Conservation (phyloP, 2,888 invertebrate species). For the Ornithoptera priamus region DNA sequence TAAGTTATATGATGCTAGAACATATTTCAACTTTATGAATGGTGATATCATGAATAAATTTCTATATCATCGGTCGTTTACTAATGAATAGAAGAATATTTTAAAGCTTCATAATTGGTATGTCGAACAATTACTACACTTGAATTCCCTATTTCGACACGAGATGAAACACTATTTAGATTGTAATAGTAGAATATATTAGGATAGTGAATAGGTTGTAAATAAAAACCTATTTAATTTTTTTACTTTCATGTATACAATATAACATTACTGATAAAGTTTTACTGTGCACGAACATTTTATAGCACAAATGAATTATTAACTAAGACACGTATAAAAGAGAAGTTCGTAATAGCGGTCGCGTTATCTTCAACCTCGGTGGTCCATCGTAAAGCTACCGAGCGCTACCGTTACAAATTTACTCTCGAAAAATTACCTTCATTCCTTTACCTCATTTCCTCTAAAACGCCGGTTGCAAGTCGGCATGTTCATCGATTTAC, state of each 20-base stretch:
- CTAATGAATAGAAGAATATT: slow-evolving; percentile 1
- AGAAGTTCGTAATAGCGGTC: slow-evolving; percentile 16
- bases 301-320: background rate
- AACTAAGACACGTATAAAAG: slow-evolving; percentile 3
- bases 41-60: slow-evolving; percentile 17
- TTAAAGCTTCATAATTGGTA: background rate
- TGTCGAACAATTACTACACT: background rate
- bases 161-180: no score
- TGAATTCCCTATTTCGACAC: no score
- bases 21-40: slow-evolving; percentile 10
- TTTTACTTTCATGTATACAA: background rate
- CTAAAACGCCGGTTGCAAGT: slow-evolving; percentile 45
- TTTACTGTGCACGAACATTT: background rate
- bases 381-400: slow-evolving; percentile 50
- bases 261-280: background rate
- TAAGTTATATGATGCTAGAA: slow-evolving; percentile 12
- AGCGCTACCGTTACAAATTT: slow-evolving; percentile 57
- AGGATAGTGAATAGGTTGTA: no score
- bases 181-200: no score
- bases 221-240: background rate
- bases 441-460: slow-evolving; percentile 43
- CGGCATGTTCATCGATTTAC: slow-evolving; percentile 35
- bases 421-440: slow-evolving; percentile 53
- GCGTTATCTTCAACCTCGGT: slow-evolving; percentile 43
- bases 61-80: slow-evolving; percentile 8